Conservation (phyloP, 2,797 vertebrate species). For the Cryptoprocta ferox region DNA sequence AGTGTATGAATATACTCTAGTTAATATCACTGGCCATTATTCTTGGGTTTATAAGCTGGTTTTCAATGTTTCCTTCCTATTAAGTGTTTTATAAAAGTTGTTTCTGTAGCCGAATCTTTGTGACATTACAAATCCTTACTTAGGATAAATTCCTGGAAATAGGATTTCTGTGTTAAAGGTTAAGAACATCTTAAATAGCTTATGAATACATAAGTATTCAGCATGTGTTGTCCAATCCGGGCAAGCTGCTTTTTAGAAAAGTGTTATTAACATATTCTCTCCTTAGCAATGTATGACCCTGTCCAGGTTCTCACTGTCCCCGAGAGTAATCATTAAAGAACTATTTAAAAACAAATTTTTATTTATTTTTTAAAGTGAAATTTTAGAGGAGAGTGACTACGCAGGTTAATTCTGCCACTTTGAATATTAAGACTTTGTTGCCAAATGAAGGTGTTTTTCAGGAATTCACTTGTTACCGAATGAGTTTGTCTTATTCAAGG, state of each 20-base stretch:
- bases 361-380: not conserved
- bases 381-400: not conserved
- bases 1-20: not conserved
- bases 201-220: not conserved
- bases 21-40: not conserved
- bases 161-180: not conserved
- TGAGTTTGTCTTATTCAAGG: not conserved
- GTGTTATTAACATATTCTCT: not conserved
- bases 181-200: not conserved
- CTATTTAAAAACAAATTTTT: not conserved
- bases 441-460: not conserved
- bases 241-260: not conserved
- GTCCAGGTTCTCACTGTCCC: not conserved
- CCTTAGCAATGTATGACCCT: not conserved
- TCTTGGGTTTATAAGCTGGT: not conserved
- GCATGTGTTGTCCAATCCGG: not conserved
- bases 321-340: not conserved
- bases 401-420: not conserved
- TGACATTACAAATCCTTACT: not conserved
- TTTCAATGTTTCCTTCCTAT: not conserved
- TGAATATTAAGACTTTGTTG: not conserved
- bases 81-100: not conserved
- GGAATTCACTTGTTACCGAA: slow-evolving; percentile 40
- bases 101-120: not conserved
- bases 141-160: not conserved